A percentile compares a stretch with the other conserved stretches of the same genome.
phyloP scores from a whole-genome alignment of 2,113 vertebrate genomes.

The Psammodynastes pulverulentus region DNA sequence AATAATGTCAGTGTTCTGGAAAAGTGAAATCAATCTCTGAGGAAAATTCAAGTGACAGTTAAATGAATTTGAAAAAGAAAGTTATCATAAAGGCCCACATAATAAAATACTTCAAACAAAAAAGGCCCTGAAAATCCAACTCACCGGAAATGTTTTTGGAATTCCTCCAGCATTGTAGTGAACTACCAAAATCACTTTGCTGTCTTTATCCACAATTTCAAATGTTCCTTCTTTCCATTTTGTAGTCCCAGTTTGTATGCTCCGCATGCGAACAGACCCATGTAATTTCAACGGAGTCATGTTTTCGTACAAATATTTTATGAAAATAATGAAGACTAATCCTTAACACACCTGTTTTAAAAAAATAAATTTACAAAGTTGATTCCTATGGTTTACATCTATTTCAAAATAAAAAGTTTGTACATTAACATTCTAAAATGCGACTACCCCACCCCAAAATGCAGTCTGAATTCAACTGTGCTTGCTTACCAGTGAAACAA shows the following conservation, averaged over 20 bases:
- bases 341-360: conserved; percentile 36
- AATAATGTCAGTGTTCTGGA: conserved; percentile 51
- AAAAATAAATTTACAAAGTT: background rate
- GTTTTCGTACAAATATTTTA: conserved; percentile 50
- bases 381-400: background rate
- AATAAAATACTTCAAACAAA: conserved; percentile 48
- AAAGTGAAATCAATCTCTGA: conserved; percentile 44
- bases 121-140: conserved; percentile 41
- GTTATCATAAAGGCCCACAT: conserved; percentile 29
- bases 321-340: background rate
- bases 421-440: background rate
- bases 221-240: conserved; percentile 95
- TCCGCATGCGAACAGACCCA: conserved; percentile 83
- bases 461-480: background rate
- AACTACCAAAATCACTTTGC: conserved; percentile 84
- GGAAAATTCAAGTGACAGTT: background rate
- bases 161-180: conserved; percentile 87
- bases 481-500: background rate
- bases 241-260: conserved; percentile 85
- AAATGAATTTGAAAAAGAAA: conserved; percentile 51
- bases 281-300: conserved; percentile 84
- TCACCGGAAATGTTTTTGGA: conserved; percentile 88
- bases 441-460: background rate
- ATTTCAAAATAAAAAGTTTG: background rate
- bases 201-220: conserved; percentile 95